A percentile compares a stretch with the other conserved stretches of the same genome.
These are phyloP conservation scores for Scytalopus superciliaris DNA, from an alignment of 2,113 vertebrate species.

Conservation along the genomic window DNA sequence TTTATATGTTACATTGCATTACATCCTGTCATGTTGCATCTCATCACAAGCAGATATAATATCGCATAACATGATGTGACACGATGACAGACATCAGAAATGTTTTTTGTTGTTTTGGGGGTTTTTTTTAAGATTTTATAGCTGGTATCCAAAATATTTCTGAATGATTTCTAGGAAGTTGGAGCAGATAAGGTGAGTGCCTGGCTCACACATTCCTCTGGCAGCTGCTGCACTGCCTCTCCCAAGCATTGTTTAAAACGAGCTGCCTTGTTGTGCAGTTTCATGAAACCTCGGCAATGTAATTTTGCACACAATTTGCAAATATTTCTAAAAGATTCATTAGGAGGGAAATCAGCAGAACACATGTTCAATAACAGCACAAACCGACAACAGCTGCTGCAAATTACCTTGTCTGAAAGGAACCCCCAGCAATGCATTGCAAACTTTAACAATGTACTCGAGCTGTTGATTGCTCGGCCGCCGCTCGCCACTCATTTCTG, in stretches of 20 bases:
- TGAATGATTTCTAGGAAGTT: background rate
- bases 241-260: background rate
- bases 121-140: background rate
- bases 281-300: background rate
- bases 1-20: conserved; percentile 81
- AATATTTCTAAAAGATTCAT: conserved; percentile 52
- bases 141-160: conserved; percentile 20
- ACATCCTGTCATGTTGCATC: conserved; percentile 74
- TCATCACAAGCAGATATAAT: conserved; percentile 67
- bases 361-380: conserved; percentile 15
- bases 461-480: conserved; percentile 45
- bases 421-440: conserved; percentile 49
- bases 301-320: conserved; percentile 30
- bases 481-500: conserved; percentile 53
- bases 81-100: conserved; percentile 65
- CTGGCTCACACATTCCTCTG: background rate
- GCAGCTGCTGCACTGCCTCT: background rate
- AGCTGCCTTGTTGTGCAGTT: background rate
- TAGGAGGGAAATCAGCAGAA: conserved; percentile 26
- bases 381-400: conserved; percentile 50
- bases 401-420: conserved; percentile 65
- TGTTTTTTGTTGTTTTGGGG: conserved; percentile 28
- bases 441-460: conserved; percentile 68
- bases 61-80: conserved; percentile 72
- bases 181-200: background rate